These are phyloP conservation scores for Speoplatyrhinus poulsoni DNA, from an alignment of 2,113 vertebrate species.

Conservation along the genomic window DNA sequence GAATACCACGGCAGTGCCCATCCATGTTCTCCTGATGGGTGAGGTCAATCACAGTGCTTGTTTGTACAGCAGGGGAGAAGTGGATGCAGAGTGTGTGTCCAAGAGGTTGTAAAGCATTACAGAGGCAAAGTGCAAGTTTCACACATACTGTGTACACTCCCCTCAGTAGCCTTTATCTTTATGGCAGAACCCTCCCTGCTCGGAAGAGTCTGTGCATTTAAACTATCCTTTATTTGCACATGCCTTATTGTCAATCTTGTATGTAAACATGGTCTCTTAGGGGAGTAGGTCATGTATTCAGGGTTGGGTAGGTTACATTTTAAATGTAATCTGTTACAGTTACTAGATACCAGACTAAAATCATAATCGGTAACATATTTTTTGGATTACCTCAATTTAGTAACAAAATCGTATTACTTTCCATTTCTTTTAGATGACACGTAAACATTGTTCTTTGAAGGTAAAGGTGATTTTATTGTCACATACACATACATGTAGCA, in stretches of 20 bases:
- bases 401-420: too few species aligned
- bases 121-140: slow-evolving; percentile 54
- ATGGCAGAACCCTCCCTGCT: slow-evolving; percentile 17
- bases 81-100: neutral
- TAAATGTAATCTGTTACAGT: too few species aligned
- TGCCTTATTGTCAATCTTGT: slow-evolving; percentile 8
- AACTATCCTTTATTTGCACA: slow-evolving; percentile 13
- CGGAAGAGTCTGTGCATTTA: slow-evolving; percentile 22
- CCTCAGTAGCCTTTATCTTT: slow-evolving; percentile 36
- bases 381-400: too few species aligned
- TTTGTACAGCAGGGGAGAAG: slow-evolving; percentile 41
- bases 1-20: slow-evolving; percentile 22
- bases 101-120: slow-evolving; percentile 47
- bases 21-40: slow-evolving; percentile 25
- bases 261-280: slow-evolving; percentile 1
- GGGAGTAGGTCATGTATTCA: neutral
- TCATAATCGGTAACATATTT: too few species aligned
- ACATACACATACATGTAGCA: too few species aligned
- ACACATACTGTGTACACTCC: neutral
- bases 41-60: slow-evolving; percentile 38
- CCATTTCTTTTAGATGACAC: too few species aligned
- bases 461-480: too few species aligned
- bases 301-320: too few species aligned
- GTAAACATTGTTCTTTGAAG: too few species aligned
- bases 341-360: too few species aligned